phyloP scores from a whole-genome alignment of 2,113 vertebrate species.

The Syngnathus typhle region DNA sequence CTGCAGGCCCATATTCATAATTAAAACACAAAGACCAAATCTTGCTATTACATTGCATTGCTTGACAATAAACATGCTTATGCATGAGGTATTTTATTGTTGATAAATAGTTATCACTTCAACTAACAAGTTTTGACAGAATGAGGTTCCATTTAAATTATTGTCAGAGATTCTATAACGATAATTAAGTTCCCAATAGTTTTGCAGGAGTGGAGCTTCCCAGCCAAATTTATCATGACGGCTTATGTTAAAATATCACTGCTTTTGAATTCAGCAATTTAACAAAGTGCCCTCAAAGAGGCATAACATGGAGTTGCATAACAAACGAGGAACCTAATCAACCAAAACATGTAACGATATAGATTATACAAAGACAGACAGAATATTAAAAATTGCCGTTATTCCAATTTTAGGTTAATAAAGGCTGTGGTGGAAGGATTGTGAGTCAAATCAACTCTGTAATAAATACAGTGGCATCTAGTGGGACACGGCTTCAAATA shows the following conservation, averaged over 20 bases:
- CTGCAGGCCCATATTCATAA: neutral
- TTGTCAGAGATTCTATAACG: conserved; percentile 32
- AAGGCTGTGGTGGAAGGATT: neutral
- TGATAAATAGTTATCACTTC: conserved; percentile 36
- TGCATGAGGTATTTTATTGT: neutral
- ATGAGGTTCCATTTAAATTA: conserved; percentile 61
- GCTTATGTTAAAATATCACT: conserved; percentile 42
- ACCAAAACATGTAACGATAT: neutral
- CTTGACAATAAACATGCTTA: conserved; percentile 36
- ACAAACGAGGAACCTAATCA: neutral
- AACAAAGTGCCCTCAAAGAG: too few relatives aligned
- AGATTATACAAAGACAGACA: neutral
- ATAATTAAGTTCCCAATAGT: conserved; percentile 29
- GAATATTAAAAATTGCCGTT: neutral
- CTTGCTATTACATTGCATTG: neutral
- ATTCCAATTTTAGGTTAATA: too few relatives aligned
- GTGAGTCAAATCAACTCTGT: neutral
- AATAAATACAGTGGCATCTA: neutral
- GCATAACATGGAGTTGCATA: neutral
- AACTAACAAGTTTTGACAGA: conserved; percentile 53
- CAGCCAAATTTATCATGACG: conserved; percentile 38
- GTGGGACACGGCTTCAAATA: neutral
- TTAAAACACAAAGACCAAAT: neutral
- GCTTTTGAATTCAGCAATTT: conserved; percentile 11
- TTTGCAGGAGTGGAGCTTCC: conserved; percentile 29